Conservation (phyloP, 2,888 invertebrate species). For the Bombylius major region DNA sequence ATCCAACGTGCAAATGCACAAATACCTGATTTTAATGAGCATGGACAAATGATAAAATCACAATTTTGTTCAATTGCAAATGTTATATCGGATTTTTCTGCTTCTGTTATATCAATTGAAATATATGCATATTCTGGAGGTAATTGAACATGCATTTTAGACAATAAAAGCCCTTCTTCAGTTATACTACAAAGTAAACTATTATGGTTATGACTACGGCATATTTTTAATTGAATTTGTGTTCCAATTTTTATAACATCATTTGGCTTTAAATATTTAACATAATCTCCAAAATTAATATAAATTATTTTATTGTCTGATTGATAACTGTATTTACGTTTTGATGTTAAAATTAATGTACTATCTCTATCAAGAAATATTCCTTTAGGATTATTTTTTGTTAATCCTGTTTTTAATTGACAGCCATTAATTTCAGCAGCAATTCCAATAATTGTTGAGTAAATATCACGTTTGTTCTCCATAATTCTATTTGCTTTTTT, state of each 20-base stretch:
- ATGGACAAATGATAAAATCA: constrained; percentile 9
- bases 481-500: constrained; percentile 1
- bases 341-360: constrained; percentile 3
- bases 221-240: constrained; percentile 1
- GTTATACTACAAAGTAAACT: constrained; percentile 3
- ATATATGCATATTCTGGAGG: background rate
- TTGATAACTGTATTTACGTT: constrained; percentile 4
- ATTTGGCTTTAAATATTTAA: background rate
- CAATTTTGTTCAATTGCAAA: constrained; percentile 5
- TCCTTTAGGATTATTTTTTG: background rate
- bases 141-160: background rate
- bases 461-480: background rate
- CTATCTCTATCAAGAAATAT: constrained; percentile 9
- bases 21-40: background rate
- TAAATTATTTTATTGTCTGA: constrained; percentile 6
- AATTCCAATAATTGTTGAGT: background rate
- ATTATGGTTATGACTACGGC: background rate
- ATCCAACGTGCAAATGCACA: constrained; percentile 2
- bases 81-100: constrained; percentile 4
- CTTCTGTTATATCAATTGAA: background rate
- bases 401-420: constrained; percentile 5
- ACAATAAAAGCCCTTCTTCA: constrained; percentile 1
- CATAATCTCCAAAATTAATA: constrained; percentile 2
- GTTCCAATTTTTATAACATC: constrained; percentile 5
- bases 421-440: constrained; percentile 6